Evolutionary conservation across 2,888 invertebrate species (phyloP), one percentile per base, ranked within the genome.

Genomic region (Hydrotaea diabolus): DNA sequence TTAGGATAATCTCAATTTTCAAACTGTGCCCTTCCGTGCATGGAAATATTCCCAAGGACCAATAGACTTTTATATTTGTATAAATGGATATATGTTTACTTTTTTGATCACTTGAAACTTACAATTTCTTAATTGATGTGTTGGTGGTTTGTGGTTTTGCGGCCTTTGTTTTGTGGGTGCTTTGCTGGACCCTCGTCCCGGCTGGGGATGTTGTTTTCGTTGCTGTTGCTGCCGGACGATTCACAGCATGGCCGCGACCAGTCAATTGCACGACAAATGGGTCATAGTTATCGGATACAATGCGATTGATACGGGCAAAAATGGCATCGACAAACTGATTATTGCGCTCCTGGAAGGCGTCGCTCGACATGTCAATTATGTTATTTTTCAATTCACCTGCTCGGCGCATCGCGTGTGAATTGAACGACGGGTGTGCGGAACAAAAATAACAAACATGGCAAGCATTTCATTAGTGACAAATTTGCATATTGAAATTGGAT

Each of bases 281-380:
- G 90, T 97, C 97, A 92, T 97, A 97, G 72, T 96, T 96, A 86
- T 95, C 94, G 71, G 95, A 94, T 86, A 97, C 93, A 82, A 97
- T 96, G 87, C 95, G 95, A 92, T 97, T 97, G 93, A 97, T 96
- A 88, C 96, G 94, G 80, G 95, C 95, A 86, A 97, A 93, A 87
- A 97, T 96, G 88, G 95, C 96, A 92, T 97, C 97, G 79, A 97
- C 96, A 92, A 97, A 97, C 87, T 95, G 94, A 93, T 97, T 97
- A 93, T 97, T 97, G 90, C 96, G 96, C 73, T 95, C 94, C 95
- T 49, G 97, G 95, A 86, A 96, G 74, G 89, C 90, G 86, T 89
- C 90, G 86, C 88, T 89, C 64, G 89, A 90, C 91, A 90, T 92
- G 86, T 90, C 92, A 86, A 90, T 92, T 87, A 91, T 90, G 87